Conservation (phyloP, 92 coral and sea anemone genomes). For the Zoanthus sansibaricus region DNA sequence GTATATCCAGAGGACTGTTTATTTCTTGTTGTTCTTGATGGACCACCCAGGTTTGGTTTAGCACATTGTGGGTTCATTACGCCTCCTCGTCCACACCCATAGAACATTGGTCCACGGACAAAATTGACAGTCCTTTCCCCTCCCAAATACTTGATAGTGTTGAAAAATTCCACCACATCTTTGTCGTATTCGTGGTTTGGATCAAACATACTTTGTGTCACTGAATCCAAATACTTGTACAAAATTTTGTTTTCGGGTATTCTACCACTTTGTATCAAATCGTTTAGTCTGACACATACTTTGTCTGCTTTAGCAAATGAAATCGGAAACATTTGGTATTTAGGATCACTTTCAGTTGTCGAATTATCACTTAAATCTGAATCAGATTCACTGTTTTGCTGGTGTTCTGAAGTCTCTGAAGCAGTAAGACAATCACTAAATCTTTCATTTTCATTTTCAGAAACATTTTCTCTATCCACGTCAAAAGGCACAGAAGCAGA, state of each 20-base stretch:
- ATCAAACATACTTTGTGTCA: slow-evolving; percentile 33
- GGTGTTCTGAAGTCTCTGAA: slow-evolving; percentile 3
- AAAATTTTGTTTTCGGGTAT: slow-evolving; percentile 54
- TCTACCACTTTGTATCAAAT: slow-evolving; percentile 47
- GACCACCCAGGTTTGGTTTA: slow-evolving; percentile 65
- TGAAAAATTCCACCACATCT: slow-evolving; percentile 59
- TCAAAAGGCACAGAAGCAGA: slow-evolving; percentile 38
- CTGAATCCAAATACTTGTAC: slow-evolving; percentile 52
- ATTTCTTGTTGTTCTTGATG: slow-evolving; percentile 56
- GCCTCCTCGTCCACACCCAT: slow-evolving; percentile 55
- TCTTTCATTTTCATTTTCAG: slow-evolving; percentile 8
- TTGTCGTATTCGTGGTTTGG: slow-evolving; percentile 53
- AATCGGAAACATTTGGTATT: slow-evolving; percentile 41
- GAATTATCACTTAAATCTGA: neutral
- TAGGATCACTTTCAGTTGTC: slow-evolving; percentile 47
- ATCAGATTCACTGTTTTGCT: neutral
- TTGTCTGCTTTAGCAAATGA: slow-evolving; percentile 56
- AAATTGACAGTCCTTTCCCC: slow-evolving; percentile 68
- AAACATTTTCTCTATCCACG: slow-evolving; percentile 29
- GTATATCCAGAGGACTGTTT: slow-evolving; percentile 62
- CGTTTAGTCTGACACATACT: slow-evolving; percentile 48
- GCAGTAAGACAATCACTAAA: slow-evolving; percentile 21
- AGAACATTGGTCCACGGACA: slow-evolving; percentile 69
- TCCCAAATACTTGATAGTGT: slow-evolving; percentile 55
- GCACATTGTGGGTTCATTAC: slow-evolving; percentile 49